phyloP scores from a whole-genome alignment of 1,140 invertebrate species.

The Drosophila truncata region DNA sequence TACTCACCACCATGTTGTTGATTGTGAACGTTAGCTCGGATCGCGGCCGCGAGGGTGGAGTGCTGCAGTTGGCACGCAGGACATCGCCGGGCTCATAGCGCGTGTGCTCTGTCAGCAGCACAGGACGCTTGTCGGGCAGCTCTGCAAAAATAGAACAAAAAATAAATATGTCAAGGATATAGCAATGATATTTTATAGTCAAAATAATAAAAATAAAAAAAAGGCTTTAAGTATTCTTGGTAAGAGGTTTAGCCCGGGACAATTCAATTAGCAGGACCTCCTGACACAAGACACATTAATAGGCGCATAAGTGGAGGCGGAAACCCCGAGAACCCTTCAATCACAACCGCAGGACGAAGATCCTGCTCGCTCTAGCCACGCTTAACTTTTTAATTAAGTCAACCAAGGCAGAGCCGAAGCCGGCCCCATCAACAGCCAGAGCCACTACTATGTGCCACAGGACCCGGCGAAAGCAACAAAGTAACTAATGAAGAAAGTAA shows the following conservation, averaged over 20 bases:
- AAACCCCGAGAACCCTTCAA: conserved; percentile 34
- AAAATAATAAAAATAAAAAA: conserved; percentile 2
- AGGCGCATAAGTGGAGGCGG: conserved; percentile 46
- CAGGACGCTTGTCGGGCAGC: conserved; percentile 87
- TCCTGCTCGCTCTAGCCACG: conserved; percentile 32
- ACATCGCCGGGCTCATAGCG: conserved; percentile 89
- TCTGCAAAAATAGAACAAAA: conserved; percentile 86
- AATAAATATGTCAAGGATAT: background rate
- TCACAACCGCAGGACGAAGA: conserved; percentile 33
- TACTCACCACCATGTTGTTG: conserved; percentile 91
- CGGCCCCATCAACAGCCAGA: conserved; percentile 15
- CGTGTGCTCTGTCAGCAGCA: conserved; percentile 87
- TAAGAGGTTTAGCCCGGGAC: conserved; percentile 18
- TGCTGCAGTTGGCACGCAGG: conserved; percentile 89
- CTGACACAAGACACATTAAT: conserved; percentile 52
- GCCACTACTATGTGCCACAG: conserved; percentile 21
- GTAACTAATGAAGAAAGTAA: conserved; percentile 81
- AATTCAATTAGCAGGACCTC: conserved; percentile 53
- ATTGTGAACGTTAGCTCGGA: conserved; percentile 90
- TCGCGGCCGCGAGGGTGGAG: conserved; percentile 89
- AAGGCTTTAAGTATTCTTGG: background rate
- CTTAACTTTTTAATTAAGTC: conserved; percentile 84
- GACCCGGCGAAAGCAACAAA: conserved; percentile 53
- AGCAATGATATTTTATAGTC: background rate
- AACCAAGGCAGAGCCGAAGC: conserved; percentile 43